phyloP scores from a whole-genome alignment of 2,797 vertebrate genomes.

The Rhinichthys osculus region DNA sequence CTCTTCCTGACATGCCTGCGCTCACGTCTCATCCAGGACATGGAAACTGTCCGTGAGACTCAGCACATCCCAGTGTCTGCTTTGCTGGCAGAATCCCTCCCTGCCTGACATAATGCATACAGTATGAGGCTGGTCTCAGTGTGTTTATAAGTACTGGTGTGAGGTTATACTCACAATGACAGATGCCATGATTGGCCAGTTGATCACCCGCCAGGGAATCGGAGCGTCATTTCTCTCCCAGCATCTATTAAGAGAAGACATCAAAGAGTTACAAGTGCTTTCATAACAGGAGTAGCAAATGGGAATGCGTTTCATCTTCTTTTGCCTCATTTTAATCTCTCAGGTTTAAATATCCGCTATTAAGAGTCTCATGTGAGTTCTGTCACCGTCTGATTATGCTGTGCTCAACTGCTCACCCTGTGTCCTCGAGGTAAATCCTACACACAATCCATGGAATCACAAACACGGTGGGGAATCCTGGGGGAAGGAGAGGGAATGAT shows the following conservation, averaged over 20 bases:
- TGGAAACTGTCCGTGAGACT: constrained; percentile 30
- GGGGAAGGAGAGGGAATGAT: constrained; percentile 6
- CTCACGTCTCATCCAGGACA: constrained; percentile 17
- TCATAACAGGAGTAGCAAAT: constrained; percentile 8
- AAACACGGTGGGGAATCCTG: constrained; percentile 89
- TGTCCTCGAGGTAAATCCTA: constrained; percentile 87
- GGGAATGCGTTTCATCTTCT: constrained; percentile 16
- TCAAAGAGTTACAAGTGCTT: constrained; percentile 21
- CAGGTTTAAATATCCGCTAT: neutral
- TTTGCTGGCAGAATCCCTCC: constrained; percentile 37
- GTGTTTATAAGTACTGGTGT: constrained; percentile 18
- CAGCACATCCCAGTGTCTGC: constrained; percentile 33
- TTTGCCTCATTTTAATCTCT: constrained; percentile 15
- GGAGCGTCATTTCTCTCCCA: constrained; percentile 89
- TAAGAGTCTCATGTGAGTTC: constrained; percentile 12
- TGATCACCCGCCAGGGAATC: constrained; percentile 85
- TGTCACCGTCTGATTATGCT: constrained; percentile 1
- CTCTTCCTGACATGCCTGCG: constrained; percentile 26
- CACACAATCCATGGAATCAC: constrained; percentile 83
- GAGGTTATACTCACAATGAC: constrained; percentile 84
- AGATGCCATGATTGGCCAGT: constrained; percentile 89
- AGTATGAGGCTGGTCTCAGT: constrained; percentile 6
- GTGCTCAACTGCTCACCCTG: constrained; percentile 75
- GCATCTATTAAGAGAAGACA: constrained; percentile 77
- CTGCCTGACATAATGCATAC: constrained; percentile 16